Conservation (phyloP, 2,888 invertebrate genomes). For the Drosophila bunnanda region DNA sequence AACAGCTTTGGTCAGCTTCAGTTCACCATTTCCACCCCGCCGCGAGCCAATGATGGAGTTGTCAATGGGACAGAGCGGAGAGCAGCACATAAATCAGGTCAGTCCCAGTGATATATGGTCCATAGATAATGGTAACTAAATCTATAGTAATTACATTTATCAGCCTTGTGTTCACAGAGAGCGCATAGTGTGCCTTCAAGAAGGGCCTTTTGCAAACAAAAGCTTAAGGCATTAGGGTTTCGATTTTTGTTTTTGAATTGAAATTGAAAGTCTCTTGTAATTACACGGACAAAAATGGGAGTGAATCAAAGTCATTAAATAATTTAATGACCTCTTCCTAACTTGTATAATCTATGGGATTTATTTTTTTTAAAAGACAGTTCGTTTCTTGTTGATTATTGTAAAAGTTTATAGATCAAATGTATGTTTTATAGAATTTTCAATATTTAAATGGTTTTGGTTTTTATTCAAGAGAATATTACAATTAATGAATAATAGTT, state of each 20-base stretch:
- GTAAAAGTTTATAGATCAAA: background rate
- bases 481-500: background rate
- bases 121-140: conserved; percentile 22
- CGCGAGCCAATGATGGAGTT: conserved; percentile 21
- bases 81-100: conserved; percentile 31
- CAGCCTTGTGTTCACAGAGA: conserved; percentile 1
- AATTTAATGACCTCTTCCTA: background rate
- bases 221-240: background rate
- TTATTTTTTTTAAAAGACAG: background rate
- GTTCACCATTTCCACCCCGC: background rate
- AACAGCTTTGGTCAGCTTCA: conserved; percentile 66
- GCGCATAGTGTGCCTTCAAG: background rate
- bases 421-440: background rate
- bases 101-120: conserved; percentile 32
- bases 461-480: background rate
- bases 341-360: background rate
- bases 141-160: conserved; percentile 28
- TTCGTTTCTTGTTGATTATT: background rate
- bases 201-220: conserved; percentile 8
- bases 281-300: background rate
- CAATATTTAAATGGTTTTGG: background rate
- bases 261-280: background rate
- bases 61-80: conserved; percentile 12
- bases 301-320: background rate
- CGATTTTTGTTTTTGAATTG: background rate